Percentiles rank a stretch among this genome's conserved stretches.
phyloP scores from a whole-genome alignment of 2,888 invertebrate species.

The Eustalomyia histrio region DNA sequence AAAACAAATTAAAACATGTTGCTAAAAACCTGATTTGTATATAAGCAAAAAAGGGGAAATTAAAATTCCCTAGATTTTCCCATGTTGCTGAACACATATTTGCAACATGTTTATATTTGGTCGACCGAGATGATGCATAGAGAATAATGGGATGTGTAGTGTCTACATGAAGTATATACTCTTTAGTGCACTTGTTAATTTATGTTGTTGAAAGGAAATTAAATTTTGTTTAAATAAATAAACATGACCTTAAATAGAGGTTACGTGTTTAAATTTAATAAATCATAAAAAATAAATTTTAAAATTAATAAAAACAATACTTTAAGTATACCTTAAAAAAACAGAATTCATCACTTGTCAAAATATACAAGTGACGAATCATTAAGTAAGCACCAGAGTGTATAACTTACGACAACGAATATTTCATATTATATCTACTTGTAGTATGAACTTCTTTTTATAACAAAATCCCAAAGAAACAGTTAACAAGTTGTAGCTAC shows the following conservation, averaged over 20 bases:
- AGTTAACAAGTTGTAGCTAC: background rate
- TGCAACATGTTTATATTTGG: no score
- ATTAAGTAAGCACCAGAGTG: background rate
- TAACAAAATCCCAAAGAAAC: background rate
- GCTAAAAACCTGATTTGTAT: no score
- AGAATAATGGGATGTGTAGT: no score
- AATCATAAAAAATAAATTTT: slow-evolving; percentile 1
- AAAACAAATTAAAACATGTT: no score
- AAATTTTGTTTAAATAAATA: background rate
- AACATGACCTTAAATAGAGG: slow-evolving; percentile 6
- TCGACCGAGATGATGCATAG: no score
- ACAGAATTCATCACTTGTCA: background rate
- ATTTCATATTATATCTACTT: background rate
- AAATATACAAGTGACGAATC: slow-evolving; percentile 2
- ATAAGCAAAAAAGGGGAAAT: no score
- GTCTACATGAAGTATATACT: no score
- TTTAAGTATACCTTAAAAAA: background rate
- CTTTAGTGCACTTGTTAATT: background rate
- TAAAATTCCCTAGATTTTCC: no score
- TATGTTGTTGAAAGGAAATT: background rate
- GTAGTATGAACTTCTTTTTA: background rate
- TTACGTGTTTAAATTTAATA: slow-evolving; percentile 7
- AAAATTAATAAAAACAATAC: background rate
- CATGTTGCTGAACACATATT: no score
- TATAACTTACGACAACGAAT: background rate